Evolutionary conservation across 2,113 vertebrate genomes (phyloP), one percentile per base, ranked within the genome.

Genomic region (Lycaon pictus): DNA sequence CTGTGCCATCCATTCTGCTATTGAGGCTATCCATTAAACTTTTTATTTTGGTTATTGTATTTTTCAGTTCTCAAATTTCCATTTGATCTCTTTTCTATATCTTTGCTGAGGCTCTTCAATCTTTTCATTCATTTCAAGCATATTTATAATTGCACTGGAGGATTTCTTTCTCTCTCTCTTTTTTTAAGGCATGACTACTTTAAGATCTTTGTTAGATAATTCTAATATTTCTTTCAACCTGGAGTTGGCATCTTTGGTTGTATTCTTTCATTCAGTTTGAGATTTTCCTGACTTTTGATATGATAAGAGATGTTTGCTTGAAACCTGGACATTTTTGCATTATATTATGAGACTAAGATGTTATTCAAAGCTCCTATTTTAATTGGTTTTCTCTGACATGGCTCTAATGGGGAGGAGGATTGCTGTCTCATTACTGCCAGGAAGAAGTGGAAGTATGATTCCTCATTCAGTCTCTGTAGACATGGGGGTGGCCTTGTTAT

Each of bases 41-140:
- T 94, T 96, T 69, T 80, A 29, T 85, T 96, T 91, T 85, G 13
- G 19, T 69, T 89, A 48, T 62, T 90, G n/a, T 62, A 80, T 43
- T 95, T 90, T 93, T 85, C 27, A 95, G 83, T 86, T 92, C 29
- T 74, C 67, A 86, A 63, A 90, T 90, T 96, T 94, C 6, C 62
- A 85, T 32, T 72, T 88, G 62, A 35, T 63, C 17, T 29, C n/a
- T 79, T 11, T 62, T 95, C 32, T 53, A 1, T 69, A 20, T 96
- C 82, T 95, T 95, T 81, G 11, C 51, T 89, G 53, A 95, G 11
- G 11, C 16, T 96, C 79, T 89, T 35, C 51, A 71, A 6, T 17
- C 80, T 82, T 97, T 94, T 86, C 29, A 83, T 37, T 65, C 65
- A 60, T 90, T 65, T 90, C 53, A 88, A 43, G 12, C 8, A 35